phyloP scores from a whole-genome alignment of 2,888 invertebrate genomes.

The Syritta pipiens region DNA sequence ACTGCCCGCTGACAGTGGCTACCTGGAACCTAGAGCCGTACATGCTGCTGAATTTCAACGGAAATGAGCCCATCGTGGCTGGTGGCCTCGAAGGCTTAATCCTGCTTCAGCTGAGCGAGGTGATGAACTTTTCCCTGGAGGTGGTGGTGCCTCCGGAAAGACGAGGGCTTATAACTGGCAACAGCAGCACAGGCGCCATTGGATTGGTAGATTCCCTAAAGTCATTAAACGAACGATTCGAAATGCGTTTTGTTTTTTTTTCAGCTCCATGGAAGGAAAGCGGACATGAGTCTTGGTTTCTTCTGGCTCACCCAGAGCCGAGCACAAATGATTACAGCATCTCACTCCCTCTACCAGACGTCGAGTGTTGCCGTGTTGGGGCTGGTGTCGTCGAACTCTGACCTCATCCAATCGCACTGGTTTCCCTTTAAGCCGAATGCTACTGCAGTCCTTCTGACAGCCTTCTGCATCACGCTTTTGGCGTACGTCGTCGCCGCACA shows the following conservation, averaged over 20 bases:
- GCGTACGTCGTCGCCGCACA: too few species aligned
- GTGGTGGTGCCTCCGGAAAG: too few species aligned
- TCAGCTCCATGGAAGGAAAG: constrained; percentile 56
- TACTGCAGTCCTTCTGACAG: constrained; percentile 71
- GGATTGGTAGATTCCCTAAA: too few species aligned
- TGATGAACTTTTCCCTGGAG: constrained; percentile 71
- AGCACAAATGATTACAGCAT: constrained; percentile 56
- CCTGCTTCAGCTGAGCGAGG: constrained; percentile 64
- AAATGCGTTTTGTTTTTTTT: not conserved
- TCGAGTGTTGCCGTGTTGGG: constrained; percentile 68
- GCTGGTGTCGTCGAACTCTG: constrained; percentile 66
- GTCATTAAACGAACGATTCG: too few species aligned
- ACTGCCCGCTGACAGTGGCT: not conserved
- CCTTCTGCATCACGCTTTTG: too few species aligned
- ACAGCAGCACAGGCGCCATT: constrained; percentile 4
- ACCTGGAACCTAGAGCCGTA: constrained; percentile 12
- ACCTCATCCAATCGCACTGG: constrained; percentile 67
- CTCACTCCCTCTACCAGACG: constrained; percentile 70
- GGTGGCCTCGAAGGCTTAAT: constrained; percentile 71
- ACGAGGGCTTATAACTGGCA: too few species aligned
- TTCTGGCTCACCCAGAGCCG: constrained; percentile 64
- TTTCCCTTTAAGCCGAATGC: constrained; percentile 71
- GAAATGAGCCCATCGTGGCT: not conserved
- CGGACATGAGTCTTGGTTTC: constrained; percentile 71
- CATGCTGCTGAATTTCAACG: constrained; percentile 26